These are phyloP conservation scores for Rhabdophis nuchalis DNA, from an alignment of 2,797 vertebrate genomes.

Conservation along the genomic window DNA sequence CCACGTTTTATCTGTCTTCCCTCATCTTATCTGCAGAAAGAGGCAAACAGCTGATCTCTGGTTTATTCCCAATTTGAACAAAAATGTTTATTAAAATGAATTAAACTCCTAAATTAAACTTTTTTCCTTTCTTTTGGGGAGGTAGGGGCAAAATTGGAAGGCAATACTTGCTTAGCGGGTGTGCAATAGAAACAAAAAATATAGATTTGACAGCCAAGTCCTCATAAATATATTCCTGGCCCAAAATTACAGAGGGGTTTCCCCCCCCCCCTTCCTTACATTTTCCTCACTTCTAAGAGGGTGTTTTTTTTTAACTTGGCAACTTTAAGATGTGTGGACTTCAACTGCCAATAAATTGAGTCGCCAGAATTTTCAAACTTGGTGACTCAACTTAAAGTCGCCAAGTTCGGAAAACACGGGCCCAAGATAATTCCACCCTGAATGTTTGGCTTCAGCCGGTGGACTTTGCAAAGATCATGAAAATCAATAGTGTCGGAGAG, in stretches of 20 bases:
- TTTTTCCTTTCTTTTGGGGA: neutral
- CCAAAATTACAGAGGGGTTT: neutral
- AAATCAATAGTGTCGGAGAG: neutral
- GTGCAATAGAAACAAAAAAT: neutral
- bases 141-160: neutral
- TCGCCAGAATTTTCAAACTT: neutral
- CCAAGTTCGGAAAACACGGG: neutral
- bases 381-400: neutral
- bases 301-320: neutral
- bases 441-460: neutral
- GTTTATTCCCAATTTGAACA: neutral
- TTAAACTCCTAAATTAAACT: neutral
- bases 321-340: neutral
- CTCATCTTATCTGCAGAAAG: neutral
- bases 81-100: neutral
- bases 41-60: neutral
- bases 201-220: neutral
- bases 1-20: neutral
- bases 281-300: neutral
- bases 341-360: neutral
- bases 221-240: neutral
- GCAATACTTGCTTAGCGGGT: neutral
- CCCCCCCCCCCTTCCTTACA: neutral
- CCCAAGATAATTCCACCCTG: neutral
- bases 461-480: neutral